Base-by-base conservation (phyloP, 2,888 invertebrate genomes). In the Alviniconcha strummeri region DNA sequence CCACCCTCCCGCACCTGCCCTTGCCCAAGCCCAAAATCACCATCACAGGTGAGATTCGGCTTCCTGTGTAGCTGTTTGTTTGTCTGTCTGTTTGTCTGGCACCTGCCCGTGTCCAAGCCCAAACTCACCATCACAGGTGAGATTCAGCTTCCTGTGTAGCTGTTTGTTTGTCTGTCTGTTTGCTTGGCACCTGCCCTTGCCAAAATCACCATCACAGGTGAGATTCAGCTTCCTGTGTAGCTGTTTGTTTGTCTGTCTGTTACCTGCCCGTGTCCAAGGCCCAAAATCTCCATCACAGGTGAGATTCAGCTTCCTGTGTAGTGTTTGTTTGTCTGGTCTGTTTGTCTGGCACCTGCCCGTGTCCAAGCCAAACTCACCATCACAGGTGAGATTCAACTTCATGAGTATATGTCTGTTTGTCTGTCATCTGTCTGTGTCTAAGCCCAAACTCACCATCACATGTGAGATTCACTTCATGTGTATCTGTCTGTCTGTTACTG, bases 261-360 rank as follows among this genome's bases (percentile, higher is more conserved):
- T 36, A 36, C 36, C 36, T 36, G 36, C 80, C 81, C 11, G 60
- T 83, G 57, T 78, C 80, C 55, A 80, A 82, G 60, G 60, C 85
- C 86, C 11, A 57, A 19, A 6, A 64, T 83, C 19, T 60, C 84
- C 52, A 57, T 83, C 7, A 57, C 84, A 76, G 85, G 84, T 86
- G n/a, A 64, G 80, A 57, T 57, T 36, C 36, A 36, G 3, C 36
- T 36, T 36, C 36, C 36, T 36, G 36, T 36, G 36, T 36, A 36
- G 36, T 36, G 3, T 36, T 36, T 36, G 36, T 36, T 36, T 36
- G 36, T 36, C 36, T 36, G 36, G 36, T 36, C 36, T 36, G 36
- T 36, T 36, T 36, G 36, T 36, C 36, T 36, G 36, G 7, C 55
- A 15, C 8, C 75, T 67, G 36, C 80, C 83, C 8, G 64, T 83